A percentile compares a stretch with the other conserved stretches of the same genome.
Evolutionary conservation across 1,140 invertebrate genomes (phyloP).

Genomic region (Drosophila tsacasi): DNA sequence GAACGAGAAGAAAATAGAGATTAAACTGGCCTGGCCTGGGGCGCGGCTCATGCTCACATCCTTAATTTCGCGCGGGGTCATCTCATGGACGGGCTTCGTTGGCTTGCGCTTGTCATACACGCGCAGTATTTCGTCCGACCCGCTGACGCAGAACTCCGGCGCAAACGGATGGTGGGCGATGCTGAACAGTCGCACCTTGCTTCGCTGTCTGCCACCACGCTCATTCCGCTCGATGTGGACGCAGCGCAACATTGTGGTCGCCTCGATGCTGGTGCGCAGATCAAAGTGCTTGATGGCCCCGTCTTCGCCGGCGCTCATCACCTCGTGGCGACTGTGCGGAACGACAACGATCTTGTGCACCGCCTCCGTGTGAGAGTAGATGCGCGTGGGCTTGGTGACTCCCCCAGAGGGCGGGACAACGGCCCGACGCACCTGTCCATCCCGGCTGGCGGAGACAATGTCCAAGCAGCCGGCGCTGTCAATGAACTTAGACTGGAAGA

Average conservation of each 20-base stretch:
- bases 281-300: conserved; percentile 93
- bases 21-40: conserved; percentile 6
- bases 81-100: conserved; percentile 85
- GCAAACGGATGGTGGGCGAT: conserved; percentile 94
- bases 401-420: conserved; percentile 71
- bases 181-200: conserved; percentile 91
- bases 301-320: conserved; percentile 96
- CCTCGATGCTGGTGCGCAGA: conserved; percentile 88
- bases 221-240: conserved; percentile 16
- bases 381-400: conserved; percentile 42
- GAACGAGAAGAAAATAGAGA: conserved; percentile 8
- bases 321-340: conserved; percentile 90
- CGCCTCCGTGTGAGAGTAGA: conserved; percentile 68
- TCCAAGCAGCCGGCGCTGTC: conserved; percentile 89
- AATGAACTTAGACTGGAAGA: conserved; percentile 94
- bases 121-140: conserved; percentile 88
- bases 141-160: conserved; percentile 93
- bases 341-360: conserved; percentile 79
- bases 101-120: conserved; percentile 91
- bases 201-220: conserved; percentile 17
- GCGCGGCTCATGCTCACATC: conserved; percentile 51
- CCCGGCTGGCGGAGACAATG: conserved; percentile 94
- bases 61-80: conserved; percentile 82
- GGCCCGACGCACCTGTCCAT: conserved; percentile 91
- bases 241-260: conserved; percentile 42